These are phyloP conservation scores for Subacronicta megacephala DNA, from an alignment of 2,888 invertebrate species.

Conservation along the genomic window DNA sequence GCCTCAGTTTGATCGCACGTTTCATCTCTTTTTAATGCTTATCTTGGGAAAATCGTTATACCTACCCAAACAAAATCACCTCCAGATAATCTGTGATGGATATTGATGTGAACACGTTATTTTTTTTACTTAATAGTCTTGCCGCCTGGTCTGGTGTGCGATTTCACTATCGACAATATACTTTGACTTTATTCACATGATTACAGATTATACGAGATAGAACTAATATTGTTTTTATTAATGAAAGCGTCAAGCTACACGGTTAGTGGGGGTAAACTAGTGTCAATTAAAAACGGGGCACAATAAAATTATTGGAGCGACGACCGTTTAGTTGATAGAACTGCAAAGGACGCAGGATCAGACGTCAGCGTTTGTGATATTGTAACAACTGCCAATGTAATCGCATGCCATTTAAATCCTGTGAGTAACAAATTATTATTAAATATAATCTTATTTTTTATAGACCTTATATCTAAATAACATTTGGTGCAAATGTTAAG, in stretches of 20 bases:
- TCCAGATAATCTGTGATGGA: neutral
- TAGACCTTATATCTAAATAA: too few species aligned
- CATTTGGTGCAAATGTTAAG: too few species aligned
- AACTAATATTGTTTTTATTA: slow-evolving; percentile 22
- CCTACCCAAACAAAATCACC: neutral
- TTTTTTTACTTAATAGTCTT: slow-evolving; percentile 21
- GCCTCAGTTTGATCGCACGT: too few species aligned
- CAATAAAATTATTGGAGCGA: slow-evolving; percentile 48
- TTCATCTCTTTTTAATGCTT: too few species aligned
- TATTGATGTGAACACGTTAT: neutral
- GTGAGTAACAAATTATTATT: too few species aligned
- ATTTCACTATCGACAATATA: slow-evolving; percentile 54
- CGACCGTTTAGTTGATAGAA: slow-evolving; percentile 48
- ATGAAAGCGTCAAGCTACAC: slow-evolving; percentile 27
- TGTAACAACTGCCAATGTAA: slow-evolving; percentile 43
- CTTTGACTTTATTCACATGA: slow-evolving; percentile 34
- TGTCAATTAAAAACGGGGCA: slow-evolving; percentile 50
- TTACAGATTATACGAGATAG: slow-evolving; percentile 24
- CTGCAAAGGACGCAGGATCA: slow-evolving; percentile 52
- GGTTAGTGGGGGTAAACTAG: slow-evolving; percentile 34
- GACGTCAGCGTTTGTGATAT: slow-evolving; percentile 54
- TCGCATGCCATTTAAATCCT: slow-evolving; percentile 7
- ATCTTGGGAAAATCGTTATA: neutral
- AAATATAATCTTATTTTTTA: too few species aligned
- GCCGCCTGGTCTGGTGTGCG: slow-evolving; percentile 24